Evolutionary conservation across 2,797 vertebrate genomes (phyloP).

Genomic region (Gymnocypris eckloni): DNA sequence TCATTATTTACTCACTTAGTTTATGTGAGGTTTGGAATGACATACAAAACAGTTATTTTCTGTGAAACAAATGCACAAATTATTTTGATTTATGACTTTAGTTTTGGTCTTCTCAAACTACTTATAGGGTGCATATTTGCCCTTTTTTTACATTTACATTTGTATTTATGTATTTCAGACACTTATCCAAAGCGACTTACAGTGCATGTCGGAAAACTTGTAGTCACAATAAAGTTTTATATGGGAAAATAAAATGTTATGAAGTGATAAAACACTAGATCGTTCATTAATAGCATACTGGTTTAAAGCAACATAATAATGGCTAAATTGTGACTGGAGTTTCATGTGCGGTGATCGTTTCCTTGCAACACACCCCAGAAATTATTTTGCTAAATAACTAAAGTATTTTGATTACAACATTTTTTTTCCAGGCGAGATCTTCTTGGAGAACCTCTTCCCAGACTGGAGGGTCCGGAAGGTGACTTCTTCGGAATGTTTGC

Average conservation of each 20-base stretch:
- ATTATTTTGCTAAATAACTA: neutral
- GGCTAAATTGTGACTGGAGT: too few relatives aligned
- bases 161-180: too few relatives aligned
- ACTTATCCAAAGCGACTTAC: too few relatives aligned
- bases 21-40: neutral
- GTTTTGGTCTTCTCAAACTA: neutral
- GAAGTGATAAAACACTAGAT: neutral
- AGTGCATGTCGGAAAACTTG: too few relatives aligned
- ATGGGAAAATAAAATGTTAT: neutral
- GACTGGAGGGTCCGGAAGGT: conserved; percentile 62
- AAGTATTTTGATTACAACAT: neutral
- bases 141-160: neutral
- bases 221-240: neutral
- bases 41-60: neutral
- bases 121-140: neutral
- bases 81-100: neutral
- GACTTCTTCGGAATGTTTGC: conserved; percentile 81
- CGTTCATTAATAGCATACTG: neutral
- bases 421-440: conserved; percentile 72
- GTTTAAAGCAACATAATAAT: neutral
- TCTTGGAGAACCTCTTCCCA: conserved; percentile 75
- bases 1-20: neutral
- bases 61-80: neutral
- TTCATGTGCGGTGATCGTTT: neutral
- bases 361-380: neutral